Evolutionary conservation across 1,140 invertebrate genomes (phyloP).

Genomic region (Atta colombica): DNA sequence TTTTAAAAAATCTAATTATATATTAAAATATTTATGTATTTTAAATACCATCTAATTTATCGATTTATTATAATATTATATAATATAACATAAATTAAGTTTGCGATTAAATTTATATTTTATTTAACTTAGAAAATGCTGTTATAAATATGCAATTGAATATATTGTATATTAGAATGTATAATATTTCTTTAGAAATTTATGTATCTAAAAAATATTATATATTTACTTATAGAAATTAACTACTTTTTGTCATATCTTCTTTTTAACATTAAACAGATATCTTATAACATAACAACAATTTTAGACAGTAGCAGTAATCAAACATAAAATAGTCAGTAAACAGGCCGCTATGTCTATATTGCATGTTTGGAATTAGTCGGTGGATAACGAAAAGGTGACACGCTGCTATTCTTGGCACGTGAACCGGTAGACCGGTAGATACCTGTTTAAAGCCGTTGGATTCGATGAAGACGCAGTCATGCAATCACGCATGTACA

Average conservation of each 20-base stretch:
- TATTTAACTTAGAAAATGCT: background rate
- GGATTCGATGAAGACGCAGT: constrained; percentile 48
- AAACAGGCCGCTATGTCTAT: constrained; percentile 30
- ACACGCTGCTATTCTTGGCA: constrained; percentile 70
- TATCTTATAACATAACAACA: background rate
- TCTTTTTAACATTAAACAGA: background rate
- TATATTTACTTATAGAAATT: background rate
- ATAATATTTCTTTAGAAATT: no score
- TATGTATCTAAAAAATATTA: no score
- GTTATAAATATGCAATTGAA: background rate
- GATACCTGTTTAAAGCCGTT: constrained; percentile 66
- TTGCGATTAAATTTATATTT: background rate
- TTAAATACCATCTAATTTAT: background rate
- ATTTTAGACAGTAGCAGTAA: background rate
- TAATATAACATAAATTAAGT: background rate
- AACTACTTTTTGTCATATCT: background rate
- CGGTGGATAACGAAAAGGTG: constrained; percentile 66
- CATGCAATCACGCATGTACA: constrained; percentile 46
- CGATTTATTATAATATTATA: background rate
- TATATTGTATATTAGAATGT: background rate
- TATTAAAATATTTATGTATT: background rate
- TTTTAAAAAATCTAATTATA: background rate
- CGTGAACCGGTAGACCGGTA: constrained; percentile 40
- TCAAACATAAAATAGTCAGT: background rate
- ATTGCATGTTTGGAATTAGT: constrained; percentile 53